These are phyloP conservation scores for Enteromius mattozi DNA, from an alignment of 2,797 vertebrate species.

Conservation along the genomic window DNA sequence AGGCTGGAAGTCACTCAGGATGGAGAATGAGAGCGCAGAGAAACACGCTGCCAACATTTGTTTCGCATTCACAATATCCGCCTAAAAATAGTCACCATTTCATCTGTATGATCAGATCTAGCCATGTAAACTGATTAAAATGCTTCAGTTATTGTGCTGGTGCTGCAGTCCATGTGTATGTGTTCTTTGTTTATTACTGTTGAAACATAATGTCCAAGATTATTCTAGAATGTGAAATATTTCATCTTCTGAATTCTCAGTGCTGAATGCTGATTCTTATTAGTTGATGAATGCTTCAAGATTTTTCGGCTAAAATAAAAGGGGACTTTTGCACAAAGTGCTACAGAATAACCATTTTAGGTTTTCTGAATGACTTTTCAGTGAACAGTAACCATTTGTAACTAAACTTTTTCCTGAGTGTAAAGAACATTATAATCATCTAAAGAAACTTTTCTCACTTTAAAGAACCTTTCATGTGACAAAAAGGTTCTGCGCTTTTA, in stretches of 20 bases:
- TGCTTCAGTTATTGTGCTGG: constrained; percentile 66
- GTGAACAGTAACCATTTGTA: neutral
- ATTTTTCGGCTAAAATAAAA: neutral
- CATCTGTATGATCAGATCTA: constrained; percentile 66
- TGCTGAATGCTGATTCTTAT: neutral
- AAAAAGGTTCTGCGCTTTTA: neutral
- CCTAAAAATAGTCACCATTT: constrained; percentile 60
- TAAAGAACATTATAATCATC: neutral
- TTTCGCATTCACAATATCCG: constrained; percentile 70
- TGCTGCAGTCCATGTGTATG: constrained; percentile 49
- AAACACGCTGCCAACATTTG: constrained; percentile 76
- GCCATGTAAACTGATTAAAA: constrained; percentile 71
- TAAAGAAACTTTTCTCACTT: neutral
- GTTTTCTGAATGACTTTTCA: neutral
- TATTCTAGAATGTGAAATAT: constrained; percentile 3
- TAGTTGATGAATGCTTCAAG: neutral
- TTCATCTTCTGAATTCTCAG: neutral
- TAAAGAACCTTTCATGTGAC: neutral
- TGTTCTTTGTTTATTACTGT: neutral
- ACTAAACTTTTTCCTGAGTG: neutral
- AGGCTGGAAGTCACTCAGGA: constrained; percentile 67
- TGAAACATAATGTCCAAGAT: neutral
- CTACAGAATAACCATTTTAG: neutral
- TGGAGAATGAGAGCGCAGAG: constrained; percentile 57
- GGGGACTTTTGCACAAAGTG: neutral